A percentile compares a stretch with the other conserved stretches of the same genome.
Evolutionary conservation across 2,797 vertebrate species (phyloP).

Genomic region (Babyrousa celebensis): DNA sequence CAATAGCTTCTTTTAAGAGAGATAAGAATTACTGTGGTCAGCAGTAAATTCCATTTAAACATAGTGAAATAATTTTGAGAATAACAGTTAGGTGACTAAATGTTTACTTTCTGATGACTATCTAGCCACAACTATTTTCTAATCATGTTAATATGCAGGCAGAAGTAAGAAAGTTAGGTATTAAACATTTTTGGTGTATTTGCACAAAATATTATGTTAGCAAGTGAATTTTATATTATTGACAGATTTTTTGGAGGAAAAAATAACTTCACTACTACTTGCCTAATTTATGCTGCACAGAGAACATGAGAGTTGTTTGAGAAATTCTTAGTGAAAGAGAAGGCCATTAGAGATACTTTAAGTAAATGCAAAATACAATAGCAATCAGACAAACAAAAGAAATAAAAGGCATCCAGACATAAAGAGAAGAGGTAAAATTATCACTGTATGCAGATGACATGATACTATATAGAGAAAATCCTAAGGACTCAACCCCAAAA

Average conservation of each 20-base stretch:
- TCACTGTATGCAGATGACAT: too few relatives aligned
- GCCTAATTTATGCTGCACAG: background rate
- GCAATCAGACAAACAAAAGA: too few relatives aligned
- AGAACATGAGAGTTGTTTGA: slow-evolving; percentile 1
- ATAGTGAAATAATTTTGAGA: slow-evolving; percentile 67
- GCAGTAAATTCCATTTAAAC: slow-evolving; percentile 72
- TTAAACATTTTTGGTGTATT: slow-evolving; percentile 79
- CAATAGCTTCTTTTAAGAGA: slow-evolving; percentile 54
- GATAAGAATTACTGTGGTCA: slow-evolving; percentile 56
- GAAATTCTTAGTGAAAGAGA: background rate
- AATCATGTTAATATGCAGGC: slow-evolving; percentile 75
- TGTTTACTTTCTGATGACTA: slow-evolving; percentile 82
- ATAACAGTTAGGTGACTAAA: slow-evolving; percentile 77
- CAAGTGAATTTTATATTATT: slow-evolving; percentile 76
- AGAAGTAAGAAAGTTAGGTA: slow-evolving; percentile 65
- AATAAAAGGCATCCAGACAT: too few relatives aligned
- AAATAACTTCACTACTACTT: background rate
- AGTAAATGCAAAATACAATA: background rate
- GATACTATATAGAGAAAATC: too few relatives aligned
- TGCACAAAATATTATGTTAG: slow-evolving; percentile 83
- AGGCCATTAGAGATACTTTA: background rate
- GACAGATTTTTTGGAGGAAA: slow-evolving; percentile 63
- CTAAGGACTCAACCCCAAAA: too few relatives aligned
- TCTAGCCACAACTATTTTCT: slow-evolving; percentile 84
- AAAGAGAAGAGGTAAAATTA: too few relatives aligned